These are phyloP conservation scores for Synergus umbraculus DNA, from an alignment of 2,888 invertebrate genomes.

Conservation along the genomic window DNA sequence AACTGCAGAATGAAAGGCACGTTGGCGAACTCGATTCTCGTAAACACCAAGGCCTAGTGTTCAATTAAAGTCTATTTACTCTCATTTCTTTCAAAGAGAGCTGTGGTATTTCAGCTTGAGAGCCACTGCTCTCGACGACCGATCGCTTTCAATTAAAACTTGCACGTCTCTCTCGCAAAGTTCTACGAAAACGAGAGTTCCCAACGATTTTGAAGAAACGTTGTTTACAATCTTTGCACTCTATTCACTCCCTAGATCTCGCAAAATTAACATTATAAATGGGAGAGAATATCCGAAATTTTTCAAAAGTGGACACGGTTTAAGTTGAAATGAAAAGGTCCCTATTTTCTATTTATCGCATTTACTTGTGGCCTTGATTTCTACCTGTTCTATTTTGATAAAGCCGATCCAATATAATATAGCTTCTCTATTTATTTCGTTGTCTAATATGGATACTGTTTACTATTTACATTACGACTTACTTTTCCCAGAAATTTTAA, in stretches of 20 bases:
- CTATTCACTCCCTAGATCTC: neutral
- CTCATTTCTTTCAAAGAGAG: slow-evolving; percentile 51
- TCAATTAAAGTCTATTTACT: slow-evolving; percentile 69
- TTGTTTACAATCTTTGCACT: neutral
- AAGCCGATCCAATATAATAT: too few species aligned
- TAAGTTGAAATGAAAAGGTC: too few species aligned
- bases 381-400: too few species aligned
- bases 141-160: slow-evolving; percentile 59
- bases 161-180: slow-evolving; percentile 47
- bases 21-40: slow-evolving; percentile 55
- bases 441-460: too few species aligned
- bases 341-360: too few species aligned
- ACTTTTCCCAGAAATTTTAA: too few species aligned
- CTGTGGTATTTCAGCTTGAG: slow-evolving; percentile 27
- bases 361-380: too few species aligned
- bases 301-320: too few species aligned
- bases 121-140: slow-evolving; percentile 47
- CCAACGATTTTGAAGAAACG: neutral
- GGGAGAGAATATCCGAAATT: neutral
- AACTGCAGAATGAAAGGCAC: slow-evolving; percentile 44
- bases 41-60: slow-evolving; percentile 64
- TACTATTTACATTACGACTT: too few species aligned
- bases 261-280: neutral
- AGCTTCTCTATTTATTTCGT: too few species aligned
- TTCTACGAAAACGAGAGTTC: neutral